Conservation (phyloP, 2,113 vertebrate species). For the Micronisus gabar region DNA sequence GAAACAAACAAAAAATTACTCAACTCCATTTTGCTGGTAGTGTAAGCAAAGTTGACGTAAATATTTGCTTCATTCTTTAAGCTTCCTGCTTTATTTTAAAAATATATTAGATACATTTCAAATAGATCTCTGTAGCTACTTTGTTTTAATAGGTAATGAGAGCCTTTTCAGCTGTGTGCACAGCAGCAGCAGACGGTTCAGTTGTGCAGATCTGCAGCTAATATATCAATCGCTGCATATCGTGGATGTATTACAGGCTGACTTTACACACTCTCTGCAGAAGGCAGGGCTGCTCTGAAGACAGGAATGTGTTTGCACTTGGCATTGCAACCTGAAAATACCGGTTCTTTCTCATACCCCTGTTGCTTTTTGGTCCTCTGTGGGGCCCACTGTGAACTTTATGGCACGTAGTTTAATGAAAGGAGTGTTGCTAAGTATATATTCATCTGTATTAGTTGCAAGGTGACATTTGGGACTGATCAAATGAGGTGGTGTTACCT, state of each 20-base stretch:
- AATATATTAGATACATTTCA: not conserved
- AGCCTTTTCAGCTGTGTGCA: not conserved
- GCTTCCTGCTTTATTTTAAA: not conserved
- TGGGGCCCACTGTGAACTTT: not conserved
- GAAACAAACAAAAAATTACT: not conserved
- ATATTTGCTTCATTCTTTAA: not conserved
- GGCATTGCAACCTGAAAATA: conserved; percentile 47
- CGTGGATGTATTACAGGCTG: not conserved
- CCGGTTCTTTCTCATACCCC: conserved; percentile 25
- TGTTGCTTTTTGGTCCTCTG: not conserved
- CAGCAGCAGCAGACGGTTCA: not conserved
- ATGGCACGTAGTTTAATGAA: not conserved
- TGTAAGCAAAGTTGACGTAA: not conserved
- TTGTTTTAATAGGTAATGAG: not conserved
- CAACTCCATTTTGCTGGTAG: not conserved
- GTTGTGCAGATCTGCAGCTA: not conserved
- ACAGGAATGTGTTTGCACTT: conserved; percentile 33
- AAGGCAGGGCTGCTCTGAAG: not conserved
- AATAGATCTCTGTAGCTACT: not conserved
- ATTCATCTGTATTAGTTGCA: not conserved
- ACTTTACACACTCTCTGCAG: not conserved
- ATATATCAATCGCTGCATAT: not conserved
- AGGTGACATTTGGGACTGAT: not conserved
- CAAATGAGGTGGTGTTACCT: not conserved
- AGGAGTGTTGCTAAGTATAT: not conserved